Evolutionary conservation across 1,140 invertebrate species (phyloP), one percentile per base, ranked within the genome.

Genomic region (Solenopsis invicta): DNA sequence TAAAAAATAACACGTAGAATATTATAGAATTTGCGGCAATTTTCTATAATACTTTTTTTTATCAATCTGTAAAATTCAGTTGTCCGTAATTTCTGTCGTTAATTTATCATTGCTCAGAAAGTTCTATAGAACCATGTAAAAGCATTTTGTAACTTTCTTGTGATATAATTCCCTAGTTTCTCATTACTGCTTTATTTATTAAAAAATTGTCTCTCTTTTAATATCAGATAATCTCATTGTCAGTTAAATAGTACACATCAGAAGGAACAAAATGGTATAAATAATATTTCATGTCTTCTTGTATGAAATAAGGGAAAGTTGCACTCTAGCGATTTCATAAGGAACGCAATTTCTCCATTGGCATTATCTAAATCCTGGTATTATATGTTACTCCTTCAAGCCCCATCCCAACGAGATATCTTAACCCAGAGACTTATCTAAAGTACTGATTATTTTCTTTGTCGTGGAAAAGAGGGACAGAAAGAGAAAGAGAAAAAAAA

Each of bases 321-420:
- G 41, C 69, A 75, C 21, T 48, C 29, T 9, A 21, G 0, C n/a
- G 12, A 37, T 45, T n/a, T 74, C 13, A 71, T 61, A n/a, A 84
- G n/a, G 24, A 75, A 75, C 37, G 80, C 69, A 74, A 75, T 84
- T 75, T 84, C 34, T 62, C 41, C 41, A 84, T 62, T 45, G 56
- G 54, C 62, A 84, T 84, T 74, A 84, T 61, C n/a, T 61, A 61
- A 75, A 84, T 75, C 67, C 41, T 48, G 18, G 29, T 75, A 84
- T 84, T 75, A 74, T 72, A 82, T 74, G 52, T 82, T 59, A 41
- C 67, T 77, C 45, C 34, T 54, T 87, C 21, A 48, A 84, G 61
- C 48, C 34, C 1, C 61, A 45, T 67, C 34, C 29, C 48, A 54
- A 75, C 29, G 61, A 81, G 18, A 56, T 45, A 13, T 56, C 52